Conservation (phyloP, 2,888 invertebrate genomes). For the Cataglyphis cursor region DNA sequence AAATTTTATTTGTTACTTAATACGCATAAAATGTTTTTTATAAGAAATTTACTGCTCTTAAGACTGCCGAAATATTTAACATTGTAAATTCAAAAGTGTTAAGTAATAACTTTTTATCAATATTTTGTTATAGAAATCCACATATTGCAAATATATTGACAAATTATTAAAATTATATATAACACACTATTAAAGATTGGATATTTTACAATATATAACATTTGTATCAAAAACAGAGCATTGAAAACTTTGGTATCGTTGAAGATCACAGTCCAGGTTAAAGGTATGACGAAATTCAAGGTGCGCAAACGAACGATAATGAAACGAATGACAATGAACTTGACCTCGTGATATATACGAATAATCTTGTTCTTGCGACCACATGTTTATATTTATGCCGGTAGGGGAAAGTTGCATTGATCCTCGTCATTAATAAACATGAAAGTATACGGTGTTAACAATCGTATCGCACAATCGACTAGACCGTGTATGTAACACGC, state of each 20-base stretch:
- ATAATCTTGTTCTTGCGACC: slow-evolving; percentile 42
- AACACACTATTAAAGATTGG: neutral
- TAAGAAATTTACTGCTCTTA: neutral
- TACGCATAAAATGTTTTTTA: too few species aligned
- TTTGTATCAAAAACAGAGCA: neutral
- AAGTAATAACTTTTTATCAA: neutral
- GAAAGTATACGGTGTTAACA: slow-evolving; percentile 45
- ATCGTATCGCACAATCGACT: slow-evolving; percentile 11
- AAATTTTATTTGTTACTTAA: too few species aligned
- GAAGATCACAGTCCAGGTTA: slow-evolving; percentile 26
- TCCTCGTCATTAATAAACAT: slow-evolving; percentile 56
- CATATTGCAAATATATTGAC: neutral
- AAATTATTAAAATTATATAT: neutral
- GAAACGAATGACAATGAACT: slow-evolving; percentile 74
- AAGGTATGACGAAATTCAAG: slow-evolving; percentile 60
- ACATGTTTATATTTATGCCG: slow-evolving; percentile 46
- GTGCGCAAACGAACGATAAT: slow-evolving; percentile 68
- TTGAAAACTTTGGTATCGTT: neutral
- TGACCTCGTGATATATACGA: slow-evolving; percentile 65
- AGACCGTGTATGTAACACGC: slow-evolving; percentile 26
- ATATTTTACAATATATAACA: neutral
- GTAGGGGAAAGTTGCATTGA: slow-evolving; percentile 47
- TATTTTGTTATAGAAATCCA: neutral
- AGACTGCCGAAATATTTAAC: neutral
- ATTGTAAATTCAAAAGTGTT: neutral